phyloP scores from a whole-genome alignment of 2,113 vertebrate genomes.

The Heptranchias perlo region DNA sequence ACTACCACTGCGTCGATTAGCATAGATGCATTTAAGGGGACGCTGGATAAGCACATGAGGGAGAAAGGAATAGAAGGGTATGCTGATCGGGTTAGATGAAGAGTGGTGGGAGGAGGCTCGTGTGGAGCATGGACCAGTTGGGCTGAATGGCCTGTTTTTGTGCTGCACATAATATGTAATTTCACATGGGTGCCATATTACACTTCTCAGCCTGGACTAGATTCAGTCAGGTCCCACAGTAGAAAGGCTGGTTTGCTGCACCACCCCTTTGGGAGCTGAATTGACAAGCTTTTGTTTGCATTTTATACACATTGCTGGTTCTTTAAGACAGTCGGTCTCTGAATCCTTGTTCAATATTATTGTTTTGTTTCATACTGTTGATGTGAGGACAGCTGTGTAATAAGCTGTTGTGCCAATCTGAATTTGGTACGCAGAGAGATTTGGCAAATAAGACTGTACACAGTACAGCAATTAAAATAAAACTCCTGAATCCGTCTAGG shows the following conservation, averaged over 20 bases:
- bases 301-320: background rate
- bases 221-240: background rate
- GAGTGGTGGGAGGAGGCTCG: too few species aligned
- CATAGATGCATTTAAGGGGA: too few species aligned
- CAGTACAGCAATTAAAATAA: background rate
- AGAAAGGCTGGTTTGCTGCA: background rate
- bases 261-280: background rate
- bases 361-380: background rate
- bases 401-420: background rate
- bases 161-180: too few species aligned
- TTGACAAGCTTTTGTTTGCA: background rate
- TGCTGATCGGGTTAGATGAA: too few species aligned
- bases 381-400: background rate
- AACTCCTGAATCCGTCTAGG: background rate
- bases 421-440: background rate
- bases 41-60: too few species aligned
- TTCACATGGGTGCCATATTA: too few species aligned
- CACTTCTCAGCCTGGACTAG: background rate
- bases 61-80: too few species aligned
- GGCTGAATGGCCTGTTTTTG: too few species aligned
- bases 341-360: background rate
- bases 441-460: background rate
- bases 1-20: too few species aligned
- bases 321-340: background rate
- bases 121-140: too few species aligned